phyloP scores from a whole-genome alignment of 2,797 vertebrate genomes.

The Labroides dimidiatus region DNA sequence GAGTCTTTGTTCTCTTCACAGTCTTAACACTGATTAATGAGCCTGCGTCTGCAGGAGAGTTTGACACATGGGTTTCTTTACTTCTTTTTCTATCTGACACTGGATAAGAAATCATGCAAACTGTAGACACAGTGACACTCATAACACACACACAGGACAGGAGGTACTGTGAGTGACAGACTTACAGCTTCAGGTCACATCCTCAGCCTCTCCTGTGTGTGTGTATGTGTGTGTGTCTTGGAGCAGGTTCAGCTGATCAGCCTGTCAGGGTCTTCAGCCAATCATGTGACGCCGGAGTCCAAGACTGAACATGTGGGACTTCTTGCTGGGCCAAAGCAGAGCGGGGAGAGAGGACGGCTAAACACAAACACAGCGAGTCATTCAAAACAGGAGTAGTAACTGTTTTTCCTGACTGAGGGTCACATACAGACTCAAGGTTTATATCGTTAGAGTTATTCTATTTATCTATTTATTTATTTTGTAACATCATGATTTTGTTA shows the following conservation, averaged over 20 bases:
- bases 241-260: conserved; percentile 42
- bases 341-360: conserved; percentile 18
- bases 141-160: conserved; percentile 3
- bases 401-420: conserved; percentile 5
- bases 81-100: background rate
- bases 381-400: conserved; percentile 12
- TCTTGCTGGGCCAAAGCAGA: conserved; percentile 38
- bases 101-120: background rate
- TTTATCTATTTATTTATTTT: background rate
- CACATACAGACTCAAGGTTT: background rate
- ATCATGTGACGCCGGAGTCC: conserved; percentile 52
- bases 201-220: conserved; percentile 3
- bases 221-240: background rate
- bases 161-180: background rate
- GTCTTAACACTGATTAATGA: conserved; percentile 31
- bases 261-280: conserved; percentile 21
- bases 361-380: conserved; percentile 8
- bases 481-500: background rate
- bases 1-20: conserved; percentile 32
- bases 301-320: conserved; percentile 50
- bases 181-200: conserved; percentile 2
- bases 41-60: conserved; percentile 3
- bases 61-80: background rate
- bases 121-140: background rate
- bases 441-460: too few relatives aligned